Evolutionary conservation across 2,797 vertebrate genomes (phyloP), one percentile per base, ranked within the genome.

Genomic region (Podarcis lilfordi): DNA sequence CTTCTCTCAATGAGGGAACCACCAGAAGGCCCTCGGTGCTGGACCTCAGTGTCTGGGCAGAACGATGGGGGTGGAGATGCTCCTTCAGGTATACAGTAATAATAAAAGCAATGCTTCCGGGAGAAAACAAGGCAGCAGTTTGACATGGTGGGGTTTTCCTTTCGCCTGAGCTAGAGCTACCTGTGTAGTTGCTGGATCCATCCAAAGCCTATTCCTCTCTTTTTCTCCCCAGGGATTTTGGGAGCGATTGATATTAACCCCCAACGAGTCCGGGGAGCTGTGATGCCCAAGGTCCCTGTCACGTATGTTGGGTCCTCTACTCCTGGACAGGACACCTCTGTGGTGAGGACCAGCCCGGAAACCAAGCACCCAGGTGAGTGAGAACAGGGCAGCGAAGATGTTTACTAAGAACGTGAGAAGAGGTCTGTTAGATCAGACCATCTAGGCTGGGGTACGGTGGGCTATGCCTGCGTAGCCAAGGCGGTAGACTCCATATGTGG

Each of bases 221-320:
- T 68, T 1, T 68, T 1, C 50, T 55, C 13, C 50, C 3, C 91
- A 97, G 97, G 88, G n/a, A 80, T 92, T 88, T 90, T 91, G 27
- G 91, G 87, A 0, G 93, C 93, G 80, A 91, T 87, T 11, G 96
- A 96, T 0, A 29, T 95, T 0, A 90, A 95, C 25, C 95, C 96
- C 0, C 96, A 97, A 89, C 92, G 89, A 6, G 96, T 96, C 55
- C 96, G 96, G 86, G 96, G 96, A 0, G 96, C 96, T 0, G 80
- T 97, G 91, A 96, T 93, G 1, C 85, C 91, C 0, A 71, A 82
- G 45, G 92, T 71, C 0, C 25, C 92, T 55, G 91, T 80, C 2
- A 96, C 94, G 3, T 80, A 85, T 75, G 93, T 95, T 0, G 76
- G 90, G n/a, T 88, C 91, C 3, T 66, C 82, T 55, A 89, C 87